Evolutionary conservation across 2,888 invertebrate genomes (phyloP).

Genomic region (Rosalia funebris): DNA sequence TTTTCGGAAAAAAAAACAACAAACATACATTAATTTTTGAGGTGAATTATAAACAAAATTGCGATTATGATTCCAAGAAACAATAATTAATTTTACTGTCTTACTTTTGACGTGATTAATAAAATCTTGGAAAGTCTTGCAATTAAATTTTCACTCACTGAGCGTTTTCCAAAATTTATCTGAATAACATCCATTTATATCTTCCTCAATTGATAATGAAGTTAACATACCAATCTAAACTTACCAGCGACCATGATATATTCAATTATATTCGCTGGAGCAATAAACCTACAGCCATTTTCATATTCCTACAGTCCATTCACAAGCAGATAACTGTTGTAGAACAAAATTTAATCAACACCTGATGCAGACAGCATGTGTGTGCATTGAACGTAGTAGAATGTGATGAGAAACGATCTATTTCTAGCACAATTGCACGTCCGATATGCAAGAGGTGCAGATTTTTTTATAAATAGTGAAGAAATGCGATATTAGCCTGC

Average conservation of each 20-base stretch:
- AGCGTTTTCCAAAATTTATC: no score
- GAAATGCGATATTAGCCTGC: conserved; percentile 37
- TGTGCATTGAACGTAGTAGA: conserved; percentile 51
- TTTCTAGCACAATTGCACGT: conserved; percentile 42
- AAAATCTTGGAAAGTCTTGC: no score
- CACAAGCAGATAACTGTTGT: conserved; percentile 41
- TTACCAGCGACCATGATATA: background rate
- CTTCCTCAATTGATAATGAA: no score
- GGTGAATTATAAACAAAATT: no score
- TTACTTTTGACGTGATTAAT: no score
- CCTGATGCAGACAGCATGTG: conserved; percentile 43
- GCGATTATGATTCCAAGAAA: no score
- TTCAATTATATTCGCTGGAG: conserved; percentile 17
- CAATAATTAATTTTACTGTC: no score
- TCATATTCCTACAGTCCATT: conserved; percentile 35
- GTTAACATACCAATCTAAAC: no score
- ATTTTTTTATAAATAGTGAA: conserved; percentile 47
- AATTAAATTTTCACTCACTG: no score
- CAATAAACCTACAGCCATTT: conserved; percentile 1
- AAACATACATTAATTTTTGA: no score
- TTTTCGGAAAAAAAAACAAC: no score
- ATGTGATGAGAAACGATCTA: conserved; percentile 48
- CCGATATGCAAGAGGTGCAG: conserved; percentile 34
- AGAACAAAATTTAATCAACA: conserved; percentile 47
- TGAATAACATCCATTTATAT: no score